These are phyloP conservation scores for Mesoclemmys tuberculata DNA, from an alignment of 2,113 vertebrate species.

Conservation along the genomic window DNA sequence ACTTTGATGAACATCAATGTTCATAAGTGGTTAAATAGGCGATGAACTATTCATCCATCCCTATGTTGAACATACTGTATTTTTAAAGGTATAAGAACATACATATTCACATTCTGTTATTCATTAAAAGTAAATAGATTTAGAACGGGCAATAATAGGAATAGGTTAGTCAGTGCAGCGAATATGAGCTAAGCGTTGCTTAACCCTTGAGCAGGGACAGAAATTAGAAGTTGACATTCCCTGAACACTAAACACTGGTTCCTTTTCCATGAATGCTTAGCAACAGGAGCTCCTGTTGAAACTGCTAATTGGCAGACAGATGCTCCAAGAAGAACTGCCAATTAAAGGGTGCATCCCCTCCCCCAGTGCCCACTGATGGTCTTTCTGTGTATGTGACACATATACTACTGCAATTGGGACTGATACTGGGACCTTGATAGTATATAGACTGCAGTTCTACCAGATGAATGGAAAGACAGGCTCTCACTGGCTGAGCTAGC, in stretches of 20 bases:
- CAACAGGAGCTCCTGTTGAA: background rate
- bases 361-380: accelerated
- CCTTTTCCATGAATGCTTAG: background rate
- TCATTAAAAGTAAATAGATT: background rate
- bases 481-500: no score
- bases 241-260: background rate
- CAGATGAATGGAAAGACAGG: no score
- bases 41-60: constrained; percentile 21
- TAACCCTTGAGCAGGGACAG: background rate
- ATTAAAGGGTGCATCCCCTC: accelerated
- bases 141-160: constrained; percentile 9
- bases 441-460: background rate
- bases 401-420: background rate
- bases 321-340: background rate
- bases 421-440: background rate
- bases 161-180: background rate
- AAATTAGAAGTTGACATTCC: background rate
- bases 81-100: constrained; percentile 18
- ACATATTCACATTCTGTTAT: constrained; percentile 13
- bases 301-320: background rate
- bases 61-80: background rate
- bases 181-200: background rate
- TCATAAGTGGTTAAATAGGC: constrained; percentile 41
- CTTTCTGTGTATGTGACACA: background rate
- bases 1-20: constrained; percentile 6